phyloP scores from a whole-genome alignment of 2,888 invertebrate species.

The Netelia fuscicornis region DNA sequence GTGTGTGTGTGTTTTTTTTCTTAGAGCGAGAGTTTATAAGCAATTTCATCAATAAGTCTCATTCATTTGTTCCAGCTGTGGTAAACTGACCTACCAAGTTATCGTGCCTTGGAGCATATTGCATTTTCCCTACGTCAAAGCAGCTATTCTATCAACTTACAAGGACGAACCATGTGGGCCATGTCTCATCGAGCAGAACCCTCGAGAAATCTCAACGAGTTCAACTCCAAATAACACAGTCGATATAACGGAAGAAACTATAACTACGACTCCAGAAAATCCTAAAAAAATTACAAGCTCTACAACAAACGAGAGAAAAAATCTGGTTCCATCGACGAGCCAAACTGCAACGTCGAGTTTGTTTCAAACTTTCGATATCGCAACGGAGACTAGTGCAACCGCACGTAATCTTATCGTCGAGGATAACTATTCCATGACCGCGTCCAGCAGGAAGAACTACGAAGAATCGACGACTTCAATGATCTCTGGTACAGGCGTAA shows the following conservation, averaged over 20 bases:
- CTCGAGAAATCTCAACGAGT: background rate
- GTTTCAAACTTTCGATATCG: background rate
- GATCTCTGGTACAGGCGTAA: background rate
- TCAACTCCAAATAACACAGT: background rate
- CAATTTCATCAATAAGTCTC: conserved; percentile 3
- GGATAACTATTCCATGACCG: background rate
- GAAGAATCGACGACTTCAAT: conserved; percentile 1
- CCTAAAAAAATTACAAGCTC: background rate
- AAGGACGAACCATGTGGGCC: conserved; percentile 82
- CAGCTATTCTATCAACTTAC: conserved; percentile 82
- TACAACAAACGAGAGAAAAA: background rate
- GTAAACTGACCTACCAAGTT: conserved; percentile 82
- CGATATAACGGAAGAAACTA: background rate
- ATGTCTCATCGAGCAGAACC: conserved; percentile 72
- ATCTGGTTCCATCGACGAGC: background rate
- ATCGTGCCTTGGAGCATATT: conserved; percentile 83
- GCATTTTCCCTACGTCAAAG: conserved; percentile 83
- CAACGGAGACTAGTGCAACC: conserved; percentile 6
- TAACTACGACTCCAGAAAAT: background rate
- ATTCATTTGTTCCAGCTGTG: conserved; percentile 77
- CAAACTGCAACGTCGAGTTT: conserved; percentile 11
- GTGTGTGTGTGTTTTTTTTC: too few relatives aligned
- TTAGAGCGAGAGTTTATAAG: too few relatives aligned
- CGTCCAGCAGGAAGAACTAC: background rate
- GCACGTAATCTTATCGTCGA: conserved; percentile 29